phyloP scores from a whole-genome alignment of 2,888 invertebrate genomes.

The Troides oblongomaculatus region DNA sequence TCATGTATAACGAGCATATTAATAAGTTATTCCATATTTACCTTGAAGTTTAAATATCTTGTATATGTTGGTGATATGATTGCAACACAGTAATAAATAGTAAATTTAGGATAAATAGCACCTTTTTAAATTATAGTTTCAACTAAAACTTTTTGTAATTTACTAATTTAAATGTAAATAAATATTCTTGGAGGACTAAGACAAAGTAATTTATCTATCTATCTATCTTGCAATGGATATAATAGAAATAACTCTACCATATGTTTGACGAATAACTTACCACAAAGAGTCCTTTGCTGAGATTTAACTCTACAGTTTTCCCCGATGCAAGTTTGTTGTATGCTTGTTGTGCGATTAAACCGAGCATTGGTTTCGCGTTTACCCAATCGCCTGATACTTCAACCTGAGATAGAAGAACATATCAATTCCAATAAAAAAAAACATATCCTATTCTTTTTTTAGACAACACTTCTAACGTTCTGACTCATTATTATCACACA shows the following conservation, averaged over 20 bases:
- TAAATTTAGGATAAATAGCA: too few species aligned
- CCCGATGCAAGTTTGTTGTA: slow-evolving; percentile 82
- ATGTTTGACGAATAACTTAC: slow-evolving; percentile 70
- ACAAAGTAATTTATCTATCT: too few species aligned
- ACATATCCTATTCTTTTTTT: not conserved
- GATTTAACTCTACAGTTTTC: slow-evolving; percentile 82
- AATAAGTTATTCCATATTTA: too few species aligned
- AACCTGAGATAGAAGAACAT: slow-evolving; percentile 51
- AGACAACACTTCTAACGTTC: not conserved
- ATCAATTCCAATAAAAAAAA: not conserved
- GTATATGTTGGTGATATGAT: too few species aligned
- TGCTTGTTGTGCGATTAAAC: slow-evolving; percentile 88
- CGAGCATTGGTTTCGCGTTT: slow-evolving; percentile 82
- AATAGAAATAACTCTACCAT: not conserved
- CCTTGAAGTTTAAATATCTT: too few species aligned
- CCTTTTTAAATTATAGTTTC: too few species aligned
- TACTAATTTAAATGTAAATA: not conserved
- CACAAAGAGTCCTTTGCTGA: slow-evolving; percentile 91
- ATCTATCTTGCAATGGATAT: not conserved
- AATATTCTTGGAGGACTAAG: not conserved
- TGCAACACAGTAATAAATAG: too few species aligned
- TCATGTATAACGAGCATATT: too few species aligned
- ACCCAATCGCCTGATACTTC: slow-evolving; percentile 73
- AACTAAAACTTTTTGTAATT: too few species aligned
- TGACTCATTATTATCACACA: too few species aligned